Base-by-base conservation (phyloP, 2,888 invertebrate species). In the Venusia cambrica region DNA sequence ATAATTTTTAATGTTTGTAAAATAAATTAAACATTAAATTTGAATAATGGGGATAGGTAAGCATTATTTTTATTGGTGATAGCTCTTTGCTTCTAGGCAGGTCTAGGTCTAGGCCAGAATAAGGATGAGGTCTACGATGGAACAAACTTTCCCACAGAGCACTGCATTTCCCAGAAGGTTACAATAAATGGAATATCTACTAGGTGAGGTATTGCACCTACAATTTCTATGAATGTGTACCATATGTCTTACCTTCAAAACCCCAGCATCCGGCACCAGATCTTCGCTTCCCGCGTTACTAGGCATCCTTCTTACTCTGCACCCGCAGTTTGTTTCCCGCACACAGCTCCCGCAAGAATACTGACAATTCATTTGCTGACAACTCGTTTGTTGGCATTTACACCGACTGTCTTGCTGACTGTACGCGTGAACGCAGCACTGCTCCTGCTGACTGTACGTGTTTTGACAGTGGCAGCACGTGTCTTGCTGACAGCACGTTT, bases 211-310 rank as follows among this genome's bases (percentile, higher is more conserved):
- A n/a, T n/a, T n/a, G n/a, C n/a, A n/a, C n/a, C n/a, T n/a, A n/a
- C n/a, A n/a, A n/a, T n/a, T n/a, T n/a, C n/a, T n/a, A n/a, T n/a
- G n/a, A n/a, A n/a, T n/a, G n/a, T n/a, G n/a, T n/a, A n/a, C n/a
- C n/a, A n/a, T n/a, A n/a, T n/a, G n/a, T 11, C 13, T 13, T 21
- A 70, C 69, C 65, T 71, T 68, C 5, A 64, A 16, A 16, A 66
- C 52, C 1, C 61, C 62, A 0, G 46, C 24, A 5, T 58, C 61
- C 0, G 48, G 54, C 9, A 48, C 16, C 6, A 47, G n/a, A 8
- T 61, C 66, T 6, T 51, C 56, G 13, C 57, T 51, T 14, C 48
- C 58, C 0, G 56, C 62, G 13, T 52, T 54, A 31, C 66, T 68
- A 2, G 65, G 63, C 38, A 53, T 34, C n/a, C 55, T 32, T 5